These are phyloP conservation scores for Catharus ustulatus DNA, from an alignment of 2,797 vertebrate species.

Conservation along the genomic window DNA sequence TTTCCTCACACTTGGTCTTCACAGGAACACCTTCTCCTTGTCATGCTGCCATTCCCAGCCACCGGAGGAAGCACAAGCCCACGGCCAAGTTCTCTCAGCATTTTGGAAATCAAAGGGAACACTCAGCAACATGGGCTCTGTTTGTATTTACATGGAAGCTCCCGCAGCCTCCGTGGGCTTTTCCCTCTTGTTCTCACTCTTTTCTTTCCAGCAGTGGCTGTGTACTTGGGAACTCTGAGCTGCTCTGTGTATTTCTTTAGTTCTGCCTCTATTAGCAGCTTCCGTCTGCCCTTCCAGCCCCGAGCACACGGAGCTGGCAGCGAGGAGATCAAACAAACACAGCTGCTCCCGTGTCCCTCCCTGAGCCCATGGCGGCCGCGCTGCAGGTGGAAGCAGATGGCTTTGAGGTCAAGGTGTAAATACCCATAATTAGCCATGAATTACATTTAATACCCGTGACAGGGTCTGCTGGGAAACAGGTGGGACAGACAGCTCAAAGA, in stretches of 20 bases:
- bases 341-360: conserved; percentile 64
- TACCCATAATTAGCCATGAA: conserved; percentile 46
- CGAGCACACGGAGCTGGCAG: conserved; percentile 50
- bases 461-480: conserved; percentile 28
- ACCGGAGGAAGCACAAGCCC: accelerated
- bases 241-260: conserved; percentile 53
- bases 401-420: conserved; percentile 65
- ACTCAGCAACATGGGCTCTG: background rate
- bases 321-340: conserved; percentile 73
- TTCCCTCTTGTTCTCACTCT: conserved; percentile 6
- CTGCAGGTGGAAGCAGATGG: conserved; percentile 43
- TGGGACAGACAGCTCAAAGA: conserved; percentile 16
- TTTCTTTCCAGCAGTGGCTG: background rate
- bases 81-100: background rate
- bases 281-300: conserved; percentile 53
- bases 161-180: conserved; percentile 18
- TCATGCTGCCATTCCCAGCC: background rate
- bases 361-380: background rate
- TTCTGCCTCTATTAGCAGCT: conserved; percentile 65
- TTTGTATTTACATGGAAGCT: conserved; percentile 28
- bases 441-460: conserved; percentile 30
- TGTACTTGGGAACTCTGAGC: conserved; percentile 7
- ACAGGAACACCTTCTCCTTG: background rate
- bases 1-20: background rate
- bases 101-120: conserved; percentile 37